A percentile compares a stretch with the other conserved stretches of the same genome.
Conservation (phyloP, 2,888 invertebrate genomes). For the Epsilonema sp. region DNA sequence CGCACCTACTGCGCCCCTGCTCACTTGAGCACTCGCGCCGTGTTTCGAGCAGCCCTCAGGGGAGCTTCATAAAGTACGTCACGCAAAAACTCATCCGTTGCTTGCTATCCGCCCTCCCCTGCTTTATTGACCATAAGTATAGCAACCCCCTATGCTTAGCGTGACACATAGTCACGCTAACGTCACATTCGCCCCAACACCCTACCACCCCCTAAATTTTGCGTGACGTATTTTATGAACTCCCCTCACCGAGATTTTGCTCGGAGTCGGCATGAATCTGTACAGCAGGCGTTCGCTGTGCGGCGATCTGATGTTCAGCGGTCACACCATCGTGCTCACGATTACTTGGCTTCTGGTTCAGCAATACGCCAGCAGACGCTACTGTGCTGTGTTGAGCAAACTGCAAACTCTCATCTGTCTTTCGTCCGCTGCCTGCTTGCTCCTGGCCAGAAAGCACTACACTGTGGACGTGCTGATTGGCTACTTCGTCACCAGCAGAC, state of each 20-base stretch:
- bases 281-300: conserved; percentile 16
- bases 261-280: conserved; percentile 4
- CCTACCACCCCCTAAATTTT: conserved; percentile 25
- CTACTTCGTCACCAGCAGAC: conserved; percentile 14
- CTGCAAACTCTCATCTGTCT: neutral
- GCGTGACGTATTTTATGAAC: conserved; percentile 21
- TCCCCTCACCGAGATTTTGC: no score
- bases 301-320: conserved; percentile 25
- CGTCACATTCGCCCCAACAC: no score
- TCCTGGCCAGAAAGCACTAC: conserved; percentile 23
- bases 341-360: neutral
- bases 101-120: conserved; percentile 12
- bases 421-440: conserved; percentile 13
- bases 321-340: conserved; percentile 15
- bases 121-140: conserved; percentile 1
- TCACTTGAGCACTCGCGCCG: conserved; percentile 10
- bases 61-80: no score
- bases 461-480: conserved; percentile 21
- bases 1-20: conserved; percentile 25
- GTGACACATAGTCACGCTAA: no score
- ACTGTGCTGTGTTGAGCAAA: conserved; percentile 9
- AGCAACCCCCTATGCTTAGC: conserved; percentile 8
- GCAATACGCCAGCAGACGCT: conserved; percentile 5
- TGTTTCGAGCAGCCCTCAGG: conserved; percentile 10
- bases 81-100: no score